Evolutionary conservation across 2,113 vertebrate genomes (phyloP).

Genomic region (Alectura lathami): DNA sequence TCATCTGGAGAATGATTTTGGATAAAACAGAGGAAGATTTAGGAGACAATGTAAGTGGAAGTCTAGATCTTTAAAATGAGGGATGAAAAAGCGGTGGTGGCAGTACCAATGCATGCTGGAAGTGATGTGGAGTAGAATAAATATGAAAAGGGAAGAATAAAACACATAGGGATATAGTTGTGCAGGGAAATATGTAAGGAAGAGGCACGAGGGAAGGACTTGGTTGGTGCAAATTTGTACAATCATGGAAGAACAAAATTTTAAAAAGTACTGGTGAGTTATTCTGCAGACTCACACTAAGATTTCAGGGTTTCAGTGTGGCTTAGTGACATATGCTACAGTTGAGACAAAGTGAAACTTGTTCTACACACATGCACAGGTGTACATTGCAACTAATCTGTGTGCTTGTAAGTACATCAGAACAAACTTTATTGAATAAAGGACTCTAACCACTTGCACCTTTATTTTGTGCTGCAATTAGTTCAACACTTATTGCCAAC

Average conservation of each 20-base stretch:
- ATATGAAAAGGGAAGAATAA: background rate
- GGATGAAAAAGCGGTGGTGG: background rate
- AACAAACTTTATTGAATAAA: constrained; percentile 18
- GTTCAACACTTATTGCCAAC: background rate
- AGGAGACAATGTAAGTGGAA: background rate
- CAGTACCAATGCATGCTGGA: background rate
- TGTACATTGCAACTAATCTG: background rate
- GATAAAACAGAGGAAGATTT: background rate
- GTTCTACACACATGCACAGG: background rate
- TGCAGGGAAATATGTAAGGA: background rate
- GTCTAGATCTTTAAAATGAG: background rate
- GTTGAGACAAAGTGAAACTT: background rate
- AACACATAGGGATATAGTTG: background rate
- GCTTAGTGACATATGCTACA: background rate
- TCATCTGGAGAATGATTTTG: background rate
- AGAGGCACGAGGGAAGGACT: background rate
- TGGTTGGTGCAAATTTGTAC: background rate
- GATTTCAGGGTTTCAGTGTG: background rate
- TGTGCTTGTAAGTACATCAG: background rate
- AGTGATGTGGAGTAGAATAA: background rate
- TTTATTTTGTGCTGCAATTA: constrained; percentile 4
- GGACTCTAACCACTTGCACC: background rate
- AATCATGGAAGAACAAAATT: background rate
- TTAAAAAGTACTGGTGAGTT: background rate
- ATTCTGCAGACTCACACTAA: background rate